Base-by-base conservation (phyloP, 2,888 invertebrate species). In the Drosophila hamatofila region DNA sequence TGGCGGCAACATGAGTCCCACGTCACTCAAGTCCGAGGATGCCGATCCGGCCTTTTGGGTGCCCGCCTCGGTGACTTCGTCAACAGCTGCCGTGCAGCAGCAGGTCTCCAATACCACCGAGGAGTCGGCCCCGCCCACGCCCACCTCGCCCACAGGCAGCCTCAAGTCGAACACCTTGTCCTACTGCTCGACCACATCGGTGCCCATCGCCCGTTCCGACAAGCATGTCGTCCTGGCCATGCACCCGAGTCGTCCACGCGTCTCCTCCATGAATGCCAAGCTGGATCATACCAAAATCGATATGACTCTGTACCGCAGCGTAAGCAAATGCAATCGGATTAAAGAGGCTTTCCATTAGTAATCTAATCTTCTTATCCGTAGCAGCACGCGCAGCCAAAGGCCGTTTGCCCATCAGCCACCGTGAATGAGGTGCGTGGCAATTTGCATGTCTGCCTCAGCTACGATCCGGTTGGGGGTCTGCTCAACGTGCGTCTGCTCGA, bases 281-380 rank as follows among this genome's bases (percentile, higher is more conserved):
- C 92, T 95, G 75, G 95, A 95, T 89, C 95, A 94, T 80, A 94
- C 94, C 12, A 95, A 95, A 91, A 95, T 95, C 61, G 94, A 95
- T 88, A 94, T 94, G 69, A 93, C 94, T 1, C 87, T 94, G n/a
- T 94, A 94, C 80, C 93, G 94, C 88, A 93, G 93, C 87, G 94
- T 94, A 91, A 88, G 83, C 80, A 1, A 5, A 9, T 16, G 16
- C 21, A 11, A 44, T 25, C 2, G 9, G 27, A 16, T 9, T 16
- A 5, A 9, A 11, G 3, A 16, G 4, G 7, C 18, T 5, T 12
- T 18, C 23, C 12, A 49, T 42, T n/a, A 18, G 2, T n/a, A 23
- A 23, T 11, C 11, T 0, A 54, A 35, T 54, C 39, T 39, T 3
- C 25, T 54, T 12, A 16, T 18, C 16, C 25, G 18, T 8, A 27